A percentile compares a stretch with the other conserved stretches of the same genome.
Evolutionary conservation across 2,797 vertebrate species (phyloP).

Genomic region (Aratinga solstitialis): DNA sequence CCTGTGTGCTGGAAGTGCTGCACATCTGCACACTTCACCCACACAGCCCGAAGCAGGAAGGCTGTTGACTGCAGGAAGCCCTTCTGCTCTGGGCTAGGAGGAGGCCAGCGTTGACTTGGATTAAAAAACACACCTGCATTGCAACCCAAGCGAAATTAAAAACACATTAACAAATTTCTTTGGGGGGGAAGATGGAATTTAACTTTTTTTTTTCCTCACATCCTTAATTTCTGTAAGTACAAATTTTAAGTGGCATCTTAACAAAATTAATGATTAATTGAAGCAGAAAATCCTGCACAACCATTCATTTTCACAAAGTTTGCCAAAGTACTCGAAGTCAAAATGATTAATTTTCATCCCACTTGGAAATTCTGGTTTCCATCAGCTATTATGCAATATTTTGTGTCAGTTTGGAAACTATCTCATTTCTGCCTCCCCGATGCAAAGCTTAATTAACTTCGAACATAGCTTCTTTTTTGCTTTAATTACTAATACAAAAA

Average conservation of each 20-base stretch:
- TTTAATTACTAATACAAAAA: not conserved
- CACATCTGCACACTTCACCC: not conserved
- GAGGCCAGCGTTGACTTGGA: not conserved
- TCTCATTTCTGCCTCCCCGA: not conserved
- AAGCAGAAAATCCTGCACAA: not conserved
- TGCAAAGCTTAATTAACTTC: not conserved
- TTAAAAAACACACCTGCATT: not conserved
- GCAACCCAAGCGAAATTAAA: slow-evolving; percentile 1
- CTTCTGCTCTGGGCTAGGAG: not conserved
- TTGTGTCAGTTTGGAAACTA: not conserved
- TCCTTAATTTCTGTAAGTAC: not conserved
- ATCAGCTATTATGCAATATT: not conserved
- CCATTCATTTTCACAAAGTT: not conserved
- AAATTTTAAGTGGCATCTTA: not conserved
- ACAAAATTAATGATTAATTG: not conserved
- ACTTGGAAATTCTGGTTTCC: slow-evolving; percentile 1
- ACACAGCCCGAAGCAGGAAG: not conserved
- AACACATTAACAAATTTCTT: not conserved
- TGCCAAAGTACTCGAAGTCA: not conserved
- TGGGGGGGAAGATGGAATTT: not conserved
- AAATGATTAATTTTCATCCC: not conserved
- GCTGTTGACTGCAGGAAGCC: not conserved
- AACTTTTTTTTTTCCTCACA: not conserved
- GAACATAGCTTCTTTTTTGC: not conserved
- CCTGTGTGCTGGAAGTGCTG: not conserved